Percentiles rank a stretch among this genome's conserved stretches.
Evolutionary conservation across 2,888 invertebrate genomes (phyloP).

Genomic region (Pocota personata): DNA sequence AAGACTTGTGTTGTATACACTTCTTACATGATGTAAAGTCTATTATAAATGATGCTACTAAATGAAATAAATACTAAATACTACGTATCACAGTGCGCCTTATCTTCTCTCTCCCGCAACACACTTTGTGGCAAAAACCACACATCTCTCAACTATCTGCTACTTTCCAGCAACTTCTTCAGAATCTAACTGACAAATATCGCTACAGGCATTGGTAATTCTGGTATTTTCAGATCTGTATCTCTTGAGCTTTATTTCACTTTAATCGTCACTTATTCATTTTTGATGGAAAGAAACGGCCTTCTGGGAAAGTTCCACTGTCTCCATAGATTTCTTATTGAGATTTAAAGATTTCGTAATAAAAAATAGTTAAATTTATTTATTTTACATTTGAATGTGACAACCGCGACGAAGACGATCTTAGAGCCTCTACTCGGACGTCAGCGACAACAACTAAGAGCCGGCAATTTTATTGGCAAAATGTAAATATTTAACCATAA

Average conservation of each 20-base stretch:
- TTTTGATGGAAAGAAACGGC: background rate
- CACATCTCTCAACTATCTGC: too few species aligned
- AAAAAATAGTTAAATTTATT: background rate
- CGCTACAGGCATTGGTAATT: too few species aligned
- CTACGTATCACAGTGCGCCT: too few species aligned
- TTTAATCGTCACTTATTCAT: background rate
- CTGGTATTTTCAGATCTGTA: too few species aligned
- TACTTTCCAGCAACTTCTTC: too few species aligned
- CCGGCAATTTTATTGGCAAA: background rate
- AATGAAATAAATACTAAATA: too few species aligned
- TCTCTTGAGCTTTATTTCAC: background rate
- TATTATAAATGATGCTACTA: too few species aligned
- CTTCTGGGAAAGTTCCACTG: background rate
- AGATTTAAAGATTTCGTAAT: background rate
- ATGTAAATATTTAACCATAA: slow-evolving; percentile 17
- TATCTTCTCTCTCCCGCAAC: too few species aligned
- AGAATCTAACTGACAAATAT: too few species aligned
- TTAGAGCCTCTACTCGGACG: background rate
- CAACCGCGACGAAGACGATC: background rate
- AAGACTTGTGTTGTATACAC: too few species aligned
- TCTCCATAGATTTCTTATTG: background rate
- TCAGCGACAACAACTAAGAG: background rate
- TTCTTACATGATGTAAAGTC: too few species aligned
- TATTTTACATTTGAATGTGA: background rate
- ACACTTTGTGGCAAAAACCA: too few species aligned